A percentile compares a stretch with the other conserved stretches of the same genome.
phyloP scores from a whole-genome alignment of 2,888 invertebrate genomes.

The Seladonia tumulorum region DNA sequence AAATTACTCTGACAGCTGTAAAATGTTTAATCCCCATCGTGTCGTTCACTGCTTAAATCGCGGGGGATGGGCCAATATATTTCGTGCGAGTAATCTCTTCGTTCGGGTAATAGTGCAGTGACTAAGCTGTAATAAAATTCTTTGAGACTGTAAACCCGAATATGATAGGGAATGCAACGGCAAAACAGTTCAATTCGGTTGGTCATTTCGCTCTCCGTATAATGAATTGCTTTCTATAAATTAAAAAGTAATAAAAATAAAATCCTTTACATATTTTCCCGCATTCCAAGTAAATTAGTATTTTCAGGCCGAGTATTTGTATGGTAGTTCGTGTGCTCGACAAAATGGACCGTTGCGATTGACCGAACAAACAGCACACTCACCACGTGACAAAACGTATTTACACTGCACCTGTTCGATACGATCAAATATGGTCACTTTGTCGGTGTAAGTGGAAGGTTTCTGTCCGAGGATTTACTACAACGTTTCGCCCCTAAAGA shows the following conservation, averaged over 20 bases:
- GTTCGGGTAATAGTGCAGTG: background rate
- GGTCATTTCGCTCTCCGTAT: background rate
- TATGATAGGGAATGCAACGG: background rate
- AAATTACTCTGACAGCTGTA: slow-evolving; percentile 16
- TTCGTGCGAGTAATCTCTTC: background rate
- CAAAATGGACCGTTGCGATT: background rate
- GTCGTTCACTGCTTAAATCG: slow-evolving; percentile 3
- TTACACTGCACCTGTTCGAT: slow-evolving; percentile 27
- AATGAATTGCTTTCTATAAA: background rate
- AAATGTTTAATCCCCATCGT: slow-evolving; percentile 31
- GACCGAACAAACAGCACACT: background rate
- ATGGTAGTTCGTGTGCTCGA: background rate
- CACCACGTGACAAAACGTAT: slow-evolving; percentile 17
- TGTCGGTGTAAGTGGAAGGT: slow-evolving; percentile 27
- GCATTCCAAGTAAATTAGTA: background rate
- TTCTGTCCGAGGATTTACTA: slow-evolving; percentile 37
- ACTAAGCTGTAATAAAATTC: background rate
- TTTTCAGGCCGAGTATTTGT: background rate
- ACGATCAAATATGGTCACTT: slow-evolving; percentile 29
- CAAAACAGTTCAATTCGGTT: background rate
- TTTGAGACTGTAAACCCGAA: background rate
- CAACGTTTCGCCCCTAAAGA: slow-evolving; percentile 31
- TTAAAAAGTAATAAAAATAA: background rate
- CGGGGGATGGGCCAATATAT: background rate
- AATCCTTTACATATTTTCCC: background rate